phyloP scores from a whole-genome alignment of 2,113 vertebrate genomes.

The Spermophilus dauricus region DNA sequence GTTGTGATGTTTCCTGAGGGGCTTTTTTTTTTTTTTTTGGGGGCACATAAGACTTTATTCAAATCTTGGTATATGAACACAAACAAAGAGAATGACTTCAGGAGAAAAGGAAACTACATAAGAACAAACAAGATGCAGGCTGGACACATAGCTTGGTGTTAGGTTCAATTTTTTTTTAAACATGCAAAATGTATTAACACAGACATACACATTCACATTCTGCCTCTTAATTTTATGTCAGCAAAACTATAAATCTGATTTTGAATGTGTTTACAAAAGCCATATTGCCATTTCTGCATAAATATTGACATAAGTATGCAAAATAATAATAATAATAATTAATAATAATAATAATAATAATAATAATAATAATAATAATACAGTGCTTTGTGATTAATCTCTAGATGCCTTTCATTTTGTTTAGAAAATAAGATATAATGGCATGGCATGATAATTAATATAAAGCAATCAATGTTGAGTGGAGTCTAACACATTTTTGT shows the following conservation, averaged over 20 bases:
- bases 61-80: conserved; percentile 29
- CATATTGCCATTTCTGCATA: not conserved
- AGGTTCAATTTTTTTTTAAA: no score
- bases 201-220: not conserved
- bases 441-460: not conserved
- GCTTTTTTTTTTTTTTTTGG: not conserved
- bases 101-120: no score
- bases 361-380: not conserved
- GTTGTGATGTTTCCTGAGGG: not conserved
- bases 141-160: no score
- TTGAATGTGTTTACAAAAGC: not conserved
- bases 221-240: conserved; percentile 4
- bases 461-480: not conserved
- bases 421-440: conserved; percentile 11
- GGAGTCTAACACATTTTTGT: not conserved
- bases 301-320: not conserved
- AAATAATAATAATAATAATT: not conserved
- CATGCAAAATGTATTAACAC: conserved; percentile 11
- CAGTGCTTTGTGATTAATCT: not conserved
- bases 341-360: no score
- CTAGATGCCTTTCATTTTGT: not conserved
- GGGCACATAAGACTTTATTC: not conserved
- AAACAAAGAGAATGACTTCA: not conserved
- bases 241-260: not conserved
- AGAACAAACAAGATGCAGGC: no score